Percentiles rank a stretch among this genome's conserved stretches.
phyloP scores from a whole-genome alignment of 2,113 vertebrate genomes.

The Paracanthobrama guichenoti region DNA sequence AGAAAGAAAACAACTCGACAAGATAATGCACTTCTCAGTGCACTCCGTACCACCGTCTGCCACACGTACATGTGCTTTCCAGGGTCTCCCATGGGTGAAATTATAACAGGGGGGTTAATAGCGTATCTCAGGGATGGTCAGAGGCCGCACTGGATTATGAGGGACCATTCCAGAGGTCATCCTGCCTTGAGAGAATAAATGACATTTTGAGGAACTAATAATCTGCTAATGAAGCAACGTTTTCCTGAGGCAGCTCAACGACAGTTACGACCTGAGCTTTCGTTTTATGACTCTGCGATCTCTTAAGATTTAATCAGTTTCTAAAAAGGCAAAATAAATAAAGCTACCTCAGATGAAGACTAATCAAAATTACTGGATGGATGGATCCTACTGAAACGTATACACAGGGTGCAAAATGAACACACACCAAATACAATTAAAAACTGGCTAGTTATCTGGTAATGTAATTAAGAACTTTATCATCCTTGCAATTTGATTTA shows the following conservation, averaged over 20 bases:
- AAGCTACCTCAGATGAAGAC: background rate
- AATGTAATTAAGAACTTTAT: background rate
- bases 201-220: conserved; percentile 75
- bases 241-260: conserved; percentile 61
- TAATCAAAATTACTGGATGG: background rate
- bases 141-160: conserved; percentile 52
- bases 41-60: background rate
- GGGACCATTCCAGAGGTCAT: conserved; percentile 57
- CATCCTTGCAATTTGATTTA: too few species aligned
- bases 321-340: conserved; percentile 9
- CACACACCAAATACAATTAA: background rate
- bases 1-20: conserved; percentile 47
- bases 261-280: conserved; percentile 55
- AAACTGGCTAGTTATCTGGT: background rate
- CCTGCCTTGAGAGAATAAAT: conserved; percentile 61
- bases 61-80: background rate
- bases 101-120: conserved; percentile 48
- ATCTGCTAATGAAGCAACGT: conserved; percentile 74
- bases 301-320: conserved; percentile 64
- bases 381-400: background rate
- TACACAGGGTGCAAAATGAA: background rate
- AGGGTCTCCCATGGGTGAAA: conserved; percentile 33
- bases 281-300: conserved; percentile 54
- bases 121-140: conserved; percentile 30
- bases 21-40: conserved; percentile 45